These are phyloP conservation scores for Borostomias antarcticus DNA, from an alignment of 2,797 vertebrate genomes.

Conservation along the genomic window DNA sequence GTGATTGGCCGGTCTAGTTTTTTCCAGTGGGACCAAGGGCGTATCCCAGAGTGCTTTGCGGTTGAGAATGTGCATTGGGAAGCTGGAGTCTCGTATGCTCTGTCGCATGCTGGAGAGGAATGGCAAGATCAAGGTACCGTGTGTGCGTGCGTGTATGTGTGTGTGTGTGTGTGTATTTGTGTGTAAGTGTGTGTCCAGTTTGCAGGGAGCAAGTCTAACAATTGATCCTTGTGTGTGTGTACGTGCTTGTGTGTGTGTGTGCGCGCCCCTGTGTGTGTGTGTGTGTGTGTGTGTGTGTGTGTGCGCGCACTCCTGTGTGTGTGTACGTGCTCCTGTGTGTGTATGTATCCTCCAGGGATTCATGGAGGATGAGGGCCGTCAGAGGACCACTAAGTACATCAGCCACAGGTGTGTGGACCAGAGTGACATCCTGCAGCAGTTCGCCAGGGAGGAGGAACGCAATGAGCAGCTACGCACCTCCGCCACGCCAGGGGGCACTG, in stretches of 20 bases:
- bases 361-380: constrained; percentile 95
- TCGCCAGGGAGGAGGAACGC: constrained; percentile 88
- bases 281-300: constrained; percentile 10
- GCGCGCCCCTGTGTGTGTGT: not conserved
- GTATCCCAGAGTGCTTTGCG: constrained; percentile 83
- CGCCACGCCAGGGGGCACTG: no score
- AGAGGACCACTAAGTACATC: constrained; percentile 92
- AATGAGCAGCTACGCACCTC: constrained; percentile 77
- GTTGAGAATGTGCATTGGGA: constrained; percentile 87
- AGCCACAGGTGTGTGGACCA: constrained; percentile 85
- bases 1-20: constrained; percentile 74
- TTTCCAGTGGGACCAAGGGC: constrained; percentile 86
- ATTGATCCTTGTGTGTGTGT: not conserved
- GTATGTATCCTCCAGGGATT: constrained; percentile 80
- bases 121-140: constrained; percentile 86
- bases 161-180: not conserved
- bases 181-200: not conserved
- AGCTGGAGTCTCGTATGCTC: constrained; percentile 91
- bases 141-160: not conserved
- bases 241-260: not conserved
- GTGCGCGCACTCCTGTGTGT: no score
- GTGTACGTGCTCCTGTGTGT: not conserved
- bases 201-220: no score
- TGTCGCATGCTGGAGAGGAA: constrained; percentile 86
- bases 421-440: constrained; percentile 86